Percentiles rank a stretch among this genome's conserved stretches.
Conservation (phyloP, 2,113 vertebrate species). For the Eleginops maclovinus region DNA sequence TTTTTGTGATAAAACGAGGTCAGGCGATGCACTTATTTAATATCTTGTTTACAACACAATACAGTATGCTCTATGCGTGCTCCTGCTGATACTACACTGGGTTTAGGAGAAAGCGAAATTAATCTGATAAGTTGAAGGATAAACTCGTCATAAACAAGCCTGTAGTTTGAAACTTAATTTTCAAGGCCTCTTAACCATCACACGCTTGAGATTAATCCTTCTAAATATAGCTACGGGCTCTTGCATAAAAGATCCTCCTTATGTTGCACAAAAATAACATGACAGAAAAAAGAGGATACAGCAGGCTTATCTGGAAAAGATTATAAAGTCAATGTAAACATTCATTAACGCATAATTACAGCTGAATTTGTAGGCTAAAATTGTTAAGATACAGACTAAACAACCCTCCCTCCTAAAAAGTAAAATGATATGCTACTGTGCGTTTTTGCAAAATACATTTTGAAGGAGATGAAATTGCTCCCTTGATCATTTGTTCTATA, state of each 20-base stretch:
- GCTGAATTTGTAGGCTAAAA: constrained; percentile 33
- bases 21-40: constrained; percentile 1
- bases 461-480: constrained; percentile 38
- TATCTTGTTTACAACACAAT: constrained; percentile 23
- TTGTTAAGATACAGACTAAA: constrained; percentile 9
- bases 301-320: constrained; percentile 42
- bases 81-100: constrained; percentile 33
- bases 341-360: constrained; percentile 37
- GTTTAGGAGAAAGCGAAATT: too few species aligned
- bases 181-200: constrained; percentile 56
- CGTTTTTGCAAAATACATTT: constrained; percentile 23
- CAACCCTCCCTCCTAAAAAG: background rate
- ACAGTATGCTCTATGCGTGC: constrained; percentile 14
- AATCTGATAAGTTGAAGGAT: constrained; percentile 53
- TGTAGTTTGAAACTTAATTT: constrained; percentile 61
- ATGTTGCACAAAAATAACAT: constrained; percentile 27
- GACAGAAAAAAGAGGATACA: constrained; percentile 22
- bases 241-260: constrained; percentile 22
- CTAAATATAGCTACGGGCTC: constrained; percentile 70
- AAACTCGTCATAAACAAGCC: constrained; percentile 67
- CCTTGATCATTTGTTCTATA: background rate
- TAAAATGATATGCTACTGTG: constrained; percentile 15
- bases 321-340: constrained; percentile 48
- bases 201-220: constrained; percentile 72
- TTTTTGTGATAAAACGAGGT: constrained; percentile 20